phyloP scores from a whole-genome alignment of 2,113 vertebrate genomes.

The Sialia sialis region DNA sequence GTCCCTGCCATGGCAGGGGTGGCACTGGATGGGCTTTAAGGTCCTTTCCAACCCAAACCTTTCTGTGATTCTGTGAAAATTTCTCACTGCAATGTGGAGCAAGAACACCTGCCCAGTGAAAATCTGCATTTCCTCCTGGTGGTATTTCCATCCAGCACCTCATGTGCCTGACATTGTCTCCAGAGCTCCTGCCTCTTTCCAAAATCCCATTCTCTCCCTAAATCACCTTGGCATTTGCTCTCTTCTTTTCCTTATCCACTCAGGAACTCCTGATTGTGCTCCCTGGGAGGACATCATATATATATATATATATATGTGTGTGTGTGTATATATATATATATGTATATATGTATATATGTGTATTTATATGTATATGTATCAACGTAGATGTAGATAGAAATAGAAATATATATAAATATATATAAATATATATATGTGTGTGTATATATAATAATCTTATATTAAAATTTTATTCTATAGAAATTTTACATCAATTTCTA shows the following conservation, averaged over 20 bases:
- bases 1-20: background rate
- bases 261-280: too few species aligned
- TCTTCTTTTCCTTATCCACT: background rate
- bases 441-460: too few species aligned
- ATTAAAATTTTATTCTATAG: too few species aligned
- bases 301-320: too few species aligned
- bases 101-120: background rate
- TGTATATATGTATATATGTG: too few species aligned
- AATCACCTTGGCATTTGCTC: background rate
- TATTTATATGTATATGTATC: too few species aligned
- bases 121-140: background rate
- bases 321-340: too few species aligned
- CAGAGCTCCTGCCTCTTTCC: background rate
- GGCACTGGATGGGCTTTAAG: fast-evolving
- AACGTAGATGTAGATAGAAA: too few species aligned
- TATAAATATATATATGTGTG: too few species aligned
- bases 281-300: too few species aligned
- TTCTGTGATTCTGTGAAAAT: background rate
- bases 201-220: background rate
- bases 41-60: background rate
- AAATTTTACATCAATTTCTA: too few species aligned
- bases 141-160: background rate
- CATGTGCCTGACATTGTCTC: background rate
- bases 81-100: background rate
- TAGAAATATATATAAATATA: too few species aligned